These are phyloP conservation scores for Scomber colias DNA, from an alignment of 2,113 vertebrate genomes.

Conservation along the genomic window DNA sequence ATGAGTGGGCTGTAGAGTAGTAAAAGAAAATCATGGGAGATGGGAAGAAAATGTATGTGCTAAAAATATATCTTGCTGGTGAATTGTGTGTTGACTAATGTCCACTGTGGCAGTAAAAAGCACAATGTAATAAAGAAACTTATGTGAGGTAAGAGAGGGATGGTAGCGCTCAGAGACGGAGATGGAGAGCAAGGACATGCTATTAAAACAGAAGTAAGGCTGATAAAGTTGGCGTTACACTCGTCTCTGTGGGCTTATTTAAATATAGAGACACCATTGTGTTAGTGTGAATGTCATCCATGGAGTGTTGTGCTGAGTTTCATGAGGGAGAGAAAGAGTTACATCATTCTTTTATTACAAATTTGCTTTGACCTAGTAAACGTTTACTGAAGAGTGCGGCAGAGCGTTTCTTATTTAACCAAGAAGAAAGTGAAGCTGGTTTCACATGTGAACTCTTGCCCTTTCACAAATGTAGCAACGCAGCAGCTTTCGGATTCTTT, in stretches of 20 bases:
- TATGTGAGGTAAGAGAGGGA: conserved; percentile 1
- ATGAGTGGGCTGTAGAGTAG: conserved; percentile 6
- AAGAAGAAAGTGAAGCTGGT: neutral
- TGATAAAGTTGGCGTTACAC: no score
- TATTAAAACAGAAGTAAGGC: no score
- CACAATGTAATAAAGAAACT: neutral
- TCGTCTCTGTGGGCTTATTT: no score
- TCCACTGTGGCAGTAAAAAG: conserved; percentile 7
- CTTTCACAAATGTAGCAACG: no score
- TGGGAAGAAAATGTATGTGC: neutral
- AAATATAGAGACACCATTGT: neutral
- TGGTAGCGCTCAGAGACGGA: neutral
- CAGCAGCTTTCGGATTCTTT: no score
- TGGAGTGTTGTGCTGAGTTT: no score
- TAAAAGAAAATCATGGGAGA: neutral
- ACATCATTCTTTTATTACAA: neutral
- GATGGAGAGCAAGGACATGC: neutral
- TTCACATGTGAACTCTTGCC: no score
- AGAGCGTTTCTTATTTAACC: neutral
- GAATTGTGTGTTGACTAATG: conserved; percentile 5
- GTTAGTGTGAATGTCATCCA: neutral
- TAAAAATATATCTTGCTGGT: conserved; percentile 5
- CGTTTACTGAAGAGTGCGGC: neutral
- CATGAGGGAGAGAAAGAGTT: neutral
- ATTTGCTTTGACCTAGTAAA: neutral